These are phyloP conservation scores for Gallinago nigripennis DNA, from an alignment of 2,797 vertebrate genomes.

Conservation along the genomic window DNA sequence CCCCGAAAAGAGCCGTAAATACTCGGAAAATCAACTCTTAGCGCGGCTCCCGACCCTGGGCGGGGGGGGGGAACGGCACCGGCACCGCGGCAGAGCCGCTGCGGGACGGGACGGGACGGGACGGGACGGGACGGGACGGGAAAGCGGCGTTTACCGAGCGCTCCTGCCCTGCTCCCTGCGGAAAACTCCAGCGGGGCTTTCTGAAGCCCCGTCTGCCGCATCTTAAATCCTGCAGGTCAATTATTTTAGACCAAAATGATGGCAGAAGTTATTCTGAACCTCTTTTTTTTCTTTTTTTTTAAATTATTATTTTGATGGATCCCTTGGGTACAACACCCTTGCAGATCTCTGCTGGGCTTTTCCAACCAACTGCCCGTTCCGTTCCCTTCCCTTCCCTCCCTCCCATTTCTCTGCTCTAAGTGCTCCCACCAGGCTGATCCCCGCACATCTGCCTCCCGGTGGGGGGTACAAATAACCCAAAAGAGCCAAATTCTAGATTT, in stretches of 20 bases:
- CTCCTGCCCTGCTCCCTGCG: not conserved
- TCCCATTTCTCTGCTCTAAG: accelerated
- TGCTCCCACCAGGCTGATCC: not conserved
- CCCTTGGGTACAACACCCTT: not conserved
- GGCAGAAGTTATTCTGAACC: not conserved
- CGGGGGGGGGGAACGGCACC: not conserved
- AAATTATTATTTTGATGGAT: too few species aligned
- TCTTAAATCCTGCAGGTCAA: not conserved
- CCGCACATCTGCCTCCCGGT: accelerated
- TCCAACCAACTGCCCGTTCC: not conserved
- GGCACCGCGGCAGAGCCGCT: too few species aligned
- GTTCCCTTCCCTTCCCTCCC: too few species aligned
- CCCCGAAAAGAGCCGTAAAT: accelerated
- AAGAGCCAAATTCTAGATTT: not conserved
- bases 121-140: accelerated
- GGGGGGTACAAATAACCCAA: accelerated
- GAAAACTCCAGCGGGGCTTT: not conserved
- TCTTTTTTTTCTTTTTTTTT: too few species aligned
- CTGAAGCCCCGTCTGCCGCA: not conserved
- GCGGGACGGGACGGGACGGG: too few species aligned
- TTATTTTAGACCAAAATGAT: not conserved
- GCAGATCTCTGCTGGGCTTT: not conserved
- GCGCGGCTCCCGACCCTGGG: not conserved
- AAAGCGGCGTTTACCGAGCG: accelerated
- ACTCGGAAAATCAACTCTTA: not conserved